Conservation (phyloP, 2,113 vertebrate genomes). For the Myxocyprinus asiaticus region DNA sequence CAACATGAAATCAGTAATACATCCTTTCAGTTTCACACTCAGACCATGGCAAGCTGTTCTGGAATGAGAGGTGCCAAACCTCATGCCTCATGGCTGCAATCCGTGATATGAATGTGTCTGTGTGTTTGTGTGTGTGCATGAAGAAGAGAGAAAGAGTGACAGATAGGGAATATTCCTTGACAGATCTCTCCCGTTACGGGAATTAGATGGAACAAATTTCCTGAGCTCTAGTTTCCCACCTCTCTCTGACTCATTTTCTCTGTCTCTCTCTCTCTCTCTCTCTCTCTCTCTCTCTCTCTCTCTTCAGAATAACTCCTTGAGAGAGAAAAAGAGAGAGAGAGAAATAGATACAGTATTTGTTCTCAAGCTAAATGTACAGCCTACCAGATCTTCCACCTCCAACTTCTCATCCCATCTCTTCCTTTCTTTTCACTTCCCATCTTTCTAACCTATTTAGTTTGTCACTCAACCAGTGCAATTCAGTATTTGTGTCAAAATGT, state of each 20-base stretch:
- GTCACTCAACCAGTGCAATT: background rate
- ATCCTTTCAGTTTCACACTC: constrained; percentile 46
- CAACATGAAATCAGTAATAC: constrained; percentile 42
- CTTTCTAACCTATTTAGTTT: constrained; percentile 18
- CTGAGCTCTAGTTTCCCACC: constrained; percentile 8
- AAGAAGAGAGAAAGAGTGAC: constrained; percentile 5
- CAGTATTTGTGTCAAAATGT: background rate
- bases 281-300: background rate
- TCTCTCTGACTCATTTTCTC: constrained; percentile 3
- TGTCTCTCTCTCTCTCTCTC: too few relatives aligned
- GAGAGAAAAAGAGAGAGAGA: background rate
- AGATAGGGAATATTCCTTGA: constrained; percentile 35
- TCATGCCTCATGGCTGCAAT: constrained; percentile 37
- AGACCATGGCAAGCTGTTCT: constrained; percentile 40
- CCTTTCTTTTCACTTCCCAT: background rate
- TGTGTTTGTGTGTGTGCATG: constrained; percentile 6
- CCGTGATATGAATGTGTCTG: constrained; percentile 20
- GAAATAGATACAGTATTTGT: background rate
- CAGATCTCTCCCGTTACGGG: constrained; percentile 30
- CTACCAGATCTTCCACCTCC: background rate
- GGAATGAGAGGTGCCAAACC: constrained; percentile 37
- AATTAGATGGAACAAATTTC: constrained; percentile 42
- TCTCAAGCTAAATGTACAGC: constrained; percentile 2
- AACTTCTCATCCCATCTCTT: background rate
- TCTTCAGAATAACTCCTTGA: constrained; percentile 1